Percentiles rank a stretch among this genome's conserved stretches.
Conservation (phyloP, 1,140 invertebrate genomes). For the Akabosia matsudoensis region DNA sequence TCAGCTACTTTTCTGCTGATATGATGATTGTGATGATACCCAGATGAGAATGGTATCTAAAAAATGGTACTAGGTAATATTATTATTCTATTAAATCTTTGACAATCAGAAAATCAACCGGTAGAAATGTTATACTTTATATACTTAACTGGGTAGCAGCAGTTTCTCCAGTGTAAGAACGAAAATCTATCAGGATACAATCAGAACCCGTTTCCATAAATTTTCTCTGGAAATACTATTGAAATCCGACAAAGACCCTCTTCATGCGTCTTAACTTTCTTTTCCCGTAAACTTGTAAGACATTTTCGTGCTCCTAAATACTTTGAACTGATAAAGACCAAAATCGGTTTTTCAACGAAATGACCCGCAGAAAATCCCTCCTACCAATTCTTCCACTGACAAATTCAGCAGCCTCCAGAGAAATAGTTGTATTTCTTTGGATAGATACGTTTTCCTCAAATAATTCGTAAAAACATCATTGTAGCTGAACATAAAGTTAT, state of each 20-base stretch:
- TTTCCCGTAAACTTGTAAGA: slow-evolving; percentile 46
- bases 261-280: slow-evolving; percentile 17
- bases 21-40: neutral
- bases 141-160: neutral
- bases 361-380: slow-evolving; percentile 47
- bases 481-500: no score
- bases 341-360: slow-evolving; percentile 47
- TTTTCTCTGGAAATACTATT: neutral
- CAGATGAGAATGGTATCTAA: neutral
- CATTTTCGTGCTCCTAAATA: slow-evolving; percentile 24
- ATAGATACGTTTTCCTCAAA: no score
- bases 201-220: no score
- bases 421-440: no score
- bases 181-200: no score
- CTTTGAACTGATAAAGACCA: slow-evolving; percentile 42
- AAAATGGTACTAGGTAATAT: neutral
- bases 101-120: neutral
- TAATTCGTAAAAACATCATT: no score
- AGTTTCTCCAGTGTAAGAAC: no score
- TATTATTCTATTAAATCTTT: neutral
- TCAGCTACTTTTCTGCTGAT: neutral
- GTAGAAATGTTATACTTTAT: neutral
- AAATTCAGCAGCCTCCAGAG: slow-evolving; percentile 47
- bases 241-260: neutral
- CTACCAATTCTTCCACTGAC: slow-evolving; percentile 44